These are phyloP conservation scores for Mirza zaza DNA, from an alignment of 2,113 vertebrate genomes.

Conservation along the genomic window DNA sequence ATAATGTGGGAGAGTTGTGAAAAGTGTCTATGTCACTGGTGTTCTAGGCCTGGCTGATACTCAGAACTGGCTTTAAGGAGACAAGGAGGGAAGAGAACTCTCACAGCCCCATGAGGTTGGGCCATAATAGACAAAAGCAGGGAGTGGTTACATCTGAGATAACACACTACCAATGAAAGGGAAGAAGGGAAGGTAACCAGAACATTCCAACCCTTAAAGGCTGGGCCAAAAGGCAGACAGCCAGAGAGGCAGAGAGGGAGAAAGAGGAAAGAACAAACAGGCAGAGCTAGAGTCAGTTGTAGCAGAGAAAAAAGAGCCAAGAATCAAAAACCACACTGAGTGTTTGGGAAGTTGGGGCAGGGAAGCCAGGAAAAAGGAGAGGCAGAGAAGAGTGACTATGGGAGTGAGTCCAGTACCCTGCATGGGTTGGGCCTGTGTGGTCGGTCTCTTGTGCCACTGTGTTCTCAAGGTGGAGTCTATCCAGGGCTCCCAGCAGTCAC, in stretches of 20 bases:
- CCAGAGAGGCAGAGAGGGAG: not conserved
- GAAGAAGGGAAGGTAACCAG: not conserved
- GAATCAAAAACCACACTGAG: not conserved
- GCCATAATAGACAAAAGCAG: not conserved
- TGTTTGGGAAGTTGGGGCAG: not conserved
- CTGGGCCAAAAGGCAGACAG: not conserved
- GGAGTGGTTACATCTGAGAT: not conserved
- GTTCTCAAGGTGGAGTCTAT: not conserved
- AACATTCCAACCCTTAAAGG: not conserved
- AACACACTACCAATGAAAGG: not conserved
- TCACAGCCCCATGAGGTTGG: not conserved
- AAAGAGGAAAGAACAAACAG: not conserved
- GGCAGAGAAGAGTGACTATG: fast-evolving
- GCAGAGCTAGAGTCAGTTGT: not conserved
- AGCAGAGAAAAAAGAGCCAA: not conserved
- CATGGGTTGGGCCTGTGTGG: not conserved
- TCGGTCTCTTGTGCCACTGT: not conserved
- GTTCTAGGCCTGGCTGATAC: not conserved
- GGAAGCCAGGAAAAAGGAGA: not conserved
- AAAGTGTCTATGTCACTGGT: not conserved
- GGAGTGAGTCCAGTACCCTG: not conserved
- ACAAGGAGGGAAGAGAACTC: not conserved
- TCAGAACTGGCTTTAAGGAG: not conserved
- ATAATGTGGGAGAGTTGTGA: fast-evolving
- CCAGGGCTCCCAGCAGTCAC: not conserved